Percentiles rank a stretch among this genome's conserved stretches.
phyloP scores from a whole-genome alignment of 2,797 vertebrate species.

The Dicrostonyx torquatus region DNA sequence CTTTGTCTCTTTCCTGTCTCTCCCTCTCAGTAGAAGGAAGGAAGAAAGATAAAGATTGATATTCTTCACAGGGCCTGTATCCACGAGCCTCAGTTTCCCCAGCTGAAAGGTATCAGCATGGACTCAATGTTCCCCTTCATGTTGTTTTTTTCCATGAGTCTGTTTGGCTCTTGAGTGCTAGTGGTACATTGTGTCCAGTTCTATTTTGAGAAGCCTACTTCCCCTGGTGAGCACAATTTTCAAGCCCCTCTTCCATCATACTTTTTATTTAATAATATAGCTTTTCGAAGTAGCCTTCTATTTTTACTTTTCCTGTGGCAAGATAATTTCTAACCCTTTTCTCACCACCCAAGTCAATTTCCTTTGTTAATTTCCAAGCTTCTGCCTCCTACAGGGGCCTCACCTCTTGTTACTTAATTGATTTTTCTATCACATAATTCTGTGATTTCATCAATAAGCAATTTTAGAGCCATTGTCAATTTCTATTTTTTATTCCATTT shows the following conservation, averaged over 20 bases:
- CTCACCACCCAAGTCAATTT: conserved; percentile 71
- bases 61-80: background rate
- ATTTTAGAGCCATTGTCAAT: conserved; percentile 66
- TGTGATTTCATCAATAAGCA: conserved; percentile 78
- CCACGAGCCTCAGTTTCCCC: conserved; percentile 37
- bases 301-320: conserved; percentile 63
- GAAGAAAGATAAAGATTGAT: background rate
- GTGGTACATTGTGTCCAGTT: background rate
- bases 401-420: conserved; percentile 72
- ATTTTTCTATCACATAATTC: conserved; percentile 76
- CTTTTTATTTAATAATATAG: conserved; percentile 38
- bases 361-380: conserved; percentile 66
- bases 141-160: background rate
- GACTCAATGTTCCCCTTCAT: fast-evolving
- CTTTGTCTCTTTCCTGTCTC: background rate
- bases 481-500: conserved; percentile 77
- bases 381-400: conserved; percentile 71
- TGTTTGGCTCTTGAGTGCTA: background rate
- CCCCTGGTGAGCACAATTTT: background rate
- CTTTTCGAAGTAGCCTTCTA: conserved; percentile 65
- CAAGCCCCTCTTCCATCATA: conserved; percentile 10
- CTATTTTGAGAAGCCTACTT: background rate
- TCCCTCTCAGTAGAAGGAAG: background rate
- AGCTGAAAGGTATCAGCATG: background rate
- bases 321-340: conserved; percentile 68